A percentile compares a stretch with the other conserved stretches of the same genome.
Conservation (phyloP, 2,888 invertebrate species). For the Acanthoscelides obtectus region DNA sequence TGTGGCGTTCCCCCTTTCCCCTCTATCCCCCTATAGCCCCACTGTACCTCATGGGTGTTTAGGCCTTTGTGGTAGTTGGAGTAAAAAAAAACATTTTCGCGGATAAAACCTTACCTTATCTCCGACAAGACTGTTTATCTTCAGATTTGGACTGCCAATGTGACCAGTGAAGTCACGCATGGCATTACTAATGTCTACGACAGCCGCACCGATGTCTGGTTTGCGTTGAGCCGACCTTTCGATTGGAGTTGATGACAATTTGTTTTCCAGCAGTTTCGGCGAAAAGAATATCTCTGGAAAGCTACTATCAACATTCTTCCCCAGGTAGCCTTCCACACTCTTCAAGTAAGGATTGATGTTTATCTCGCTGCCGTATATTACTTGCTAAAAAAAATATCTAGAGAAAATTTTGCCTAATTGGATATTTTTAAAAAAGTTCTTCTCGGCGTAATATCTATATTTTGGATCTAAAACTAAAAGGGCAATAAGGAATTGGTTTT, state of each 20-base stretch:
- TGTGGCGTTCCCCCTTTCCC: too few relatives aligned
- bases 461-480: too few relatives aligned
- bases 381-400: not conserved
- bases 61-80: too few relatives aligned
- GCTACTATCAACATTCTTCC: not conserved
- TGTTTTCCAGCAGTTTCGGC: not conserved
- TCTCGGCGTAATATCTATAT: too few relatives aligned
- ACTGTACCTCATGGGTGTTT: too few relatives aligned
- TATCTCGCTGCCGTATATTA: not conserved
- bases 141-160: not conserved
- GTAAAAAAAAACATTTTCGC: too few relatives aligned
- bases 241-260: not conserved
- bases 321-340: not conserved
- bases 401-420: too few relatives aligned
- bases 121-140: not conserved
- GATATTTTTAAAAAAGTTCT: too few relatives aligned
- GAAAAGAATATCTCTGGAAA: not conserved
- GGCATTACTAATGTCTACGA: not conserved
- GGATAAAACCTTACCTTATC: not conserved
- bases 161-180: not conserved
- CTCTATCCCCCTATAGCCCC: too few relatives aligned
- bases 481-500: too few relatives aligned
- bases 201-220: not conserved
- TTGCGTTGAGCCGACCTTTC: not conserved
- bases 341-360: not conserved